Base-by-base conservation (phyloP, 1,140 invertebrate genomes). In the Euura lappo region DNA sequence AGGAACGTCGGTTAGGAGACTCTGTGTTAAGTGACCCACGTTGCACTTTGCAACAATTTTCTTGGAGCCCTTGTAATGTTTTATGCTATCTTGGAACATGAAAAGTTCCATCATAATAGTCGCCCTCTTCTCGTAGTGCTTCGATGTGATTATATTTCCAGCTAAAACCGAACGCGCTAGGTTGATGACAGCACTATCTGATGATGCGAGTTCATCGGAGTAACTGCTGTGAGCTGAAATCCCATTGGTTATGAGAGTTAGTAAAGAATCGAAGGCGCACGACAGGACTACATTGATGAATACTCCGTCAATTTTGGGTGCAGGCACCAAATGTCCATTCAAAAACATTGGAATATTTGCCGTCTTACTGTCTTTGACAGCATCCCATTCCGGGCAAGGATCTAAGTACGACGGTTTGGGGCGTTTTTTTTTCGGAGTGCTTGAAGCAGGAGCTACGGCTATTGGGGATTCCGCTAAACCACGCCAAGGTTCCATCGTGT, bases 191-290 rank as follows among this genome's bases (percentile, higher is more conserved):
- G 47, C 47, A 51, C 11, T 11, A 51, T 6, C 11, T 11, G 47
- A 51, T 51, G 47, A 5, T 51, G 11, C 47, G 47, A 51, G 47
- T 5, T 51, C 47, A 11, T 51, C 11, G 47, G n/a, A n/a, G n/a
- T n/a, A n/a, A n/a, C n/a, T n/a, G n/a, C n/a, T n/a, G n/a, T n/a
- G n/a, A n/a, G n/a, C n/a, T n/a, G n/a, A n/a, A n/a, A n/a, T n/a
- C n/a, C n/a, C n/a, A n/a, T n/a, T n/a, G n/a, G n/a, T n/a, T n/a
- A n/a, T n/a, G n/a, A n/a, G n/a, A n/a, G n/a, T n/a, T n/a, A n/a
- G n/a, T n/a, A n/a, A n/a, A n/a, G n/a, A n/a, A 70, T 73, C 72
- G 28, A 73, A 73, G 4, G 72, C 68, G 45, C 72, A 73, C 1
- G 72, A 65, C 6, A 8, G 6, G 4, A 2, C 65, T 6, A 73